These are phyloP conservation scores for Melinopterus prodromus DNA, from an alignment of 2,888 invertebrate genomes.

Conservation along the genomic window DNA sequence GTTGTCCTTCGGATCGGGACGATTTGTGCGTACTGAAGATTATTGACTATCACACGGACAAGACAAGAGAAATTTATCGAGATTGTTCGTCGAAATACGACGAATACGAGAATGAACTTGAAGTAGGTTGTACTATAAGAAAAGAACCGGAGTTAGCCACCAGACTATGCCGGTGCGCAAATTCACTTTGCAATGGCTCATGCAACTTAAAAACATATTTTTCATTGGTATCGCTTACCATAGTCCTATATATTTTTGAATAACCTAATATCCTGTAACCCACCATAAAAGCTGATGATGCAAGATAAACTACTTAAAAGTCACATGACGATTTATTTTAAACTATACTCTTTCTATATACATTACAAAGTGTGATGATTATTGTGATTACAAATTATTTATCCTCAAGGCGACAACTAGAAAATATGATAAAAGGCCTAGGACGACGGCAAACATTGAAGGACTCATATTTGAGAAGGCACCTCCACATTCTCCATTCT, in stretches of 20 bases:
- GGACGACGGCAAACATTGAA: neutral
- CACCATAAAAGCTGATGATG: too few species aligned
- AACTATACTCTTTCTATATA: neutral
- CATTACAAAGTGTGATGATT: neutral
- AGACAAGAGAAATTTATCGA: neutral
- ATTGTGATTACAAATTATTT: neutral
- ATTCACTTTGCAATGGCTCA: neutral
- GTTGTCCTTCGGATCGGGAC: neutral
- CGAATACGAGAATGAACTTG: neutral
- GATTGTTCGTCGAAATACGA: neutral
- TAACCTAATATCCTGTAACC: too few species aligned
- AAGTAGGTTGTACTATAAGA: neutral
- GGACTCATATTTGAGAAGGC: neutral
- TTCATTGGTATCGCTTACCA: neutral
- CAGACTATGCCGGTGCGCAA: neutral
- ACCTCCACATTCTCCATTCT: neutral
- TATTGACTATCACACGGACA: neutral
- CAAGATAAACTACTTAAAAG: too few species aligned
- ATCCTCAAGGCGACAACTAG: neutral
- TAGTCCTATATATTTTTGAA: neutral
- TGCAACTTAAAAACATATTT: neutral
- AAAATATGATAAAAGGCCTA: constrained; percentile 11
- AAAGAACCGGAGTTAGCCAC: neutral
- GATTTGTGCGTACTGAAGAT: neutral
- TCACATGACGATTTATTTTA: neutral